A percentile compares a stretch with the other conserved stretches of the same genome.
Evolutionary conservation across 2,113 vertebrate genomes (phyloP).

Genomic region (Sinocyclocheilus grahami): DNA sequence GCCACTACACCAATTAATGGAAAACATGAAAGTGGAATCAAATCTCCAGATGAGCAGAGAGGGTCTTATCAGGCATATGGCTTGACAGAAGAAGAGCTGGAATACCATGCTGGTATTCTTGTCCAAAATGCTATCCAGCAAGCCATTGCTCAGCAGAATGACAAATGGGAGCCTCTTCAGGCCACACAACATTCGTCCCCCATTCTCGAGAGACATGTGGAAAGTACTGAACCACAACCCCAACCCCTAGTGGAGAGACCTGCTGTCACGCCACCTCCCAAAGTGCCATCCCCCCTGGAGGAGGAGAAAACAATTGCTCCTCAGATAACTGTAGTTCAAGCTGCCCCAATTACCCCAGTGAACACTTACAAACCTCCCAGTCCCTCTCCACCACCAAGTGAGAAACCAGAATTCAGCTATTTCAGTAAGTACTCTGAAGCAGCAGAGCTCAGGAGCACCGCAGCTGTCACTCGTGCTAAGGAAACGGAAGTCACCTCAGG

Average conservation of each 20-base stretch:
- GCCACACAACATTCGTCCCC: slow-evolving; percentile 49
- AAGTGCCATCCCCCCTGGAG: slow-evolving; percentile 80
- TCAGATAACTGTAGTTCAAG: slow-evolving; percentile 76
- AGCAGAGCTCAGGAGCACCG: slow-evolving; percentile 92
- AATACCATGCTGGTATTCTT: slow-evolving; percentile 88
- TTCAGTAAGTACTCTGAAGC: slow-evolving; percentile 97
- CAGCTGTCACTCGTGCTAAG: slow-evolving; percentile 80
- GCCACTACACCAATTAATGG: slow-evolving; percentile 80
- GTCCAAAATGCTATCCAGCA: slow-evolving; percentile 92
- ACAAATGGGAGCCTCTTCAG: slow-evolving; percentile 66
- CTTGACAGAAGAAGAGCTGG: slow-evolving; percentile 82
- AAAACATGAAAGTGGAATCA: slow-evolving; percentile 71
- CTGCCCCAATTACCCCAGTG: slow-evolving; percentile 63
- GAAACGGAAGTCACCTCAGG: slow-evolving; percentile 84
- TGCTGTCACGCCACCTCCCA: slow-evolving; percentile 72
- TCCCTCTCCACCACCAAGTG: slow-evolving; percentile 79
- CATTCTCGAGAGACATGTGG: slow-evolving; percentile 52
- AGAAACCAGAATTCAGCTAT: slow-evolving; percentile 87
- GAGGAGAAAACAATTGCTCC: slow-evolving; percentile 78
- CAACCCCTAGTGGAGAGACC: slow-evolving; percentile 61
- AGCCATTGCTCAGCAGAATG: slow-evolving; percentile 84
- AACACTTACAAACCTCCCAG: slow-evolving; percentile 62
- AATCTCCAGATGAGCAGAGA: slow-evolving; percentile 75
- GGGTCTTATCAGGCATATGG: slow-evolving; percentile 69
- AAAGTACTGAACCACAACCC: slow-evolving; percentile 37